Evolutionary conservation across 2,797 vertebrate species (phyloP).

Genomic region (Oryzias dopingdopingensis): DNA sequence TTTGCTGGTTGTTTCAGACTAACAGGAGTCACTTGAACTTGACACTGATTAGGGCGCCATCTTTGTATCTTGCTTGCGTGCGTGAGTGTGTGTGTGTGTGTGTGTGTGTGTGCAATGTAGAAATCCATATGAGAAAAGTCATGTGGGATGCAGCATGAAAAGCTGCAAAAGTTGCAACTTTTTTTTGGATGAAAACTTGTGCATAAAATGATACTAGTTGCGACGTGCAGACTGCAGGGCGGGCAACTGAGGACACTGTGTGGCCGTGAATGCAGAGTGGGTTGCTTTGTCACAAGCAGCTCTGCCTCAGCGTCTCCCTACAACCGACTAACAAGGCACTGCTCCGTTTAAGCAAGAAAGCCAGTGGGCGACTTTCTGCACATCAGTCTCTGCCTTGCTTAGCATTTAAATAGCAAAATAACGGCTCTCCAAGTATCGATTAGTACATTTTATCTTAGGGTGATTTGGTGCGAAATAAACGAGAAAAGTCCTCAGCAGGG

Average conservation of each 20-base stretch:
- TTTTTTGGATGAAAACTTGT: constrained; percentile 11
- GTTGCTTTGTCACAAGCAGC: constrained; percentile 46
- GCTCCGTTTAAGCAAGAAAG: constrained; percentile 48
- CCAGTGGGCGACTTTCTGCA: constrained; percentile 47
- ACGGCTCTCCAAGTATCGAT: constrained; percentile 11
- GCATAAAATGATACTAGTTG: constrained; percentile 13
- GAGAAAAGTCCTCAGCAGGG: background rate
- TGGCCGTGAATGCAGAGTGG: constrained; percentile 58
- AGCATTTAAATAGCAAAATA: constrained; percentile 41
- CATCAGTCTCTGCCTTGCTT: constrained; percentile 50
- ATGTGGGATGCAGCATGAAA: background rate
- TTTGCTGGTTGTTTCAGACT: constrained; percentile 54
- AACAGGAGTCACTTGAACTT: constrained; percentile 79
- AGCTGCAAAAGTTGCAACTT: constrained; percentile 12
- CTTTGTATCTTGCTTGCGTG: constrained; percentile 63
- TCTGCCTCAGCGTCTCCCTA: constrained; percentile 53
- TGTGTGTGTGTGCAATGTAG: background rate
- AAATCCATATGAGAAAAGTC: too few relatives aligned
- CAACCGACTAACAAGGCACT: constrained; percentile 50
- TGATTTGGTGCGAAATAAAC: constrained; percentile 2
- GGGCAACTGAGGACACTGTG: constrained; percentile 63
- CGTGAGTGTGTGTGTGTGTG: background rate
- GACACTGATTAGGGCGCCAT: constrained; percentile 80
- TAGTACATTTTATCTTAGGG: too few relatives aligned
- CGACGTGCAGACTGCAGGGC: constrained; percentile 31